These are phyloP conservation scores for Melozone crissalis DNA, from an alignment of 2,113 vertebrate genomes.

Conservation along the genomic window DNA sequence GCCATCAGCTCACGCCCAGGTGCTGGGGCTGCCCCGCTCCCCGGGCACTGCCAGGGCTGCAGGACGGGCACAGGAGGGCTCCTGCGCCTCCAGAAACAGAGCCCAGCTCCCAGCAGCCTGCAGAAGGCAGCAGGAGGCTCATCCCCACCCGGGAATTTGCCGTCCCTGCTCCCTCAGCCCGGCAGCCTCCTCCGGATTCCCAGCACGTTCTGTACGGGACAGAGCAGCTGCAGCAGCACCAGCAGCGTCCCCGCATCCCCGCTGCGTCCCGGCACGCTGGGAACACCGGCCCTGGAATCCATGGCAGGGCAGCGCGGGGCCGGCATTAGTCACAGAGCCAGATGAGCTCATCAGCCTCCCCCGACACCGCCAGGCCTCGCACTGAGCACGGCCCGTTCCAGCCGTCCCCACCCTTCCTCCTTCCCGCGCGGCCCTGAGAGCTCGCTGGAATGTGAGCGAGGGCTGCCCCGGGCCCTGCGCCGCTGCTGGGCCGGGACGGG, in stretches of 20 bases:
- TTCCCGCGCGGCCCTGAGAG: not conserved
- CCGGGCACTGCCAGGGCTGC: accelerated
- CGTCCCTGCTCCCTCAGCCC: not conserved
- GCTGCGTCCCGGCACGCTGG: accelerated
- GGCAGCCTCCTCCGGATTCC: not conserved
- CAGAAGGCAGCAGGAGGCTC: not conserved
- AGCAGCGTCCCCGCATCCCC: not conserved
- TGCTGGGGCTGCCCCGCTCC: not conserved
- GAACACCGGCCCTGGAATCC: accelerated
- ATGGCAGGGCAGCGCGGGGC: accelerated
- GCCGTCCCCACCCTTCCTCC: conserved; percentile 19
- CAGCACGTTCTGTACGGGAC: not conserved
- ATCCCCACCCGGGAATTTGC: not conserved
- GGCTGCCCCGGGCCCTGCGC: not conserved
- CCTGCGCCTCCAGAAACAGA: not conserved
- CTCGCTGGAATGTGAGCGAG: not conserved
- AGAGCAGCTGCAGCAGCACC: not conserved
- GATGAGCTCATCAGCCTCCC: not conserved
- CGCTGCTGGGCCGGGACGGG: accelerated
- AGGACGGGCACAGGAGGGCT: not conserved
- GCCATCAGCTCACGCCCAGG: not conserved
- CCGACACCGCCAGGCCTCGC: accelerated
- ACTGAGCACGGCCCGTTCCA: accelerated
- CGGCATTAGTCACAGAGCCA: not conserved
- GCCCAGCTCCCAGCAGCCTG: not conserved